Base-by-base conservation (phyloP, 2,113 vertebrate genomes). In the Callospermophilus lateralis region DNA sequence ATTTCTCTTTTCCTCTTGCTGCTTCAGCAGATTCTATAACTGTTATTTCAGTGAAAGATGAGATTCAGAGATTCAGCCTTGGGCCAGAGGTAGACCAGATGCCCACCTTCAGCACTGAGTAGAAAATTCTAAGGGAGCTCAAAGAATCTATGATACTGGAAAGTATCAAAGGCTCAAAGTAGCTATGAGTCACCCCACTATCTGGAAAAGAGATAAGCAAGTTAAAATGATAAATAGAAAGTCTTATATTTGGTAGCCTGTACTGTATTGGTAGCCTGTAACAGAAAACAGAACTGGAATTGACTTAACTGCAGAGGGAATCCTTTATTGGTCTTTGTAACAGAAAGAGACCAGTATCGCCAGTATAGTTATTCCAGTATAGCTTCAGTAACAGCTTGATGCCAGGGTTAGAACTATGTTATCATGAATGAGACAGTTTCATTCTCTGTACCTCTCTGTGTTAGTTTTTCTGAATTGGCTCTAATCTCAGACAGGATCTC, bases 1-100 rank as follows among this genome's bases (percentile, higher is more conserved):
- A 68, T 39, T 24, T 90, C 39, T 67, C 37, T 88, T 76, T 89
- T 42, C 24, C 15, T 39, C 24, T 45, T 58, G 1, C 17, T 76
- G 48, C 67, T 48, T 80, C 42, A 67, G 39, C 28, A 77, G 53
- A 48, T 80, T n/a, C 73, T 32, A 48, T 42, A 42, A 84, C 17
- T 42, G 11, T 37, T 76, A 15, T 32, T 48, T 92, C 26, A 39
- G 34, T 20, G 8, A 65, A 68, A 26, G 30, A 34, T 53, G 30
- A 16, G n/a, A 24, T 72, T 45, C 39, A 92, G 51, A 84, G 51
- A 79, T 74, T 85, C 85, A 80, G 16, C 48, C 58, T 3, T 95
- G 67, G 42, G 37, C 85, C 42, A 76, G 11, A 81, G 39, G 55
- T 85, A 89, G 74, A 95, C 32, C 58, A 93, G 80, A 70, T 77